phyloP scores from a whole-genome alignment of 2,797 vertebrate genomes.

The Crenichthys baileyi region DNA sequence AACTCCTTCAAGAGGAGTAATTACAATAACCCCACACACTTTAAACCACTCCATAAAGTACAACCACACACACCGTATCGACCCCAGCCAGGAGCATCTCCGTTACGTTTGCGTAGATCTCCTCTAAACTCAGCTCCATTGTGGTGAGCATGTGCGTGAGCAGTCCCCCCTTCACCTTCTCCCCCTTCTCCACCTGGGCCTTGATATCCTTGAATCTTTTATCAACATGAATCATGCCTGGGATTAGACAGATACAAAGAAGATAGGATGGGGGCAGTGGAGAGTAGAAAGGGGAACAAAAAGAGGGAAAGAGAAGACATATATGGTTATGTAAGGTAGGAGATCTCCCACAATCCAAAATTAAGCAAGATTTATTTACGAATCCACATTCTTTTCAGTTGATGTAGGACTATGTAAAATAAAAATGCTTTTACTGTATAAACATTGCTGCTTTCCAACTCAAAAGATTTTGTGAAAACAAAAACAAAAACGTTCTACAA shows the following conservation, averaged over 20 bases:
- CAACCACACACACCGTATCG: conserved; percentile 83
- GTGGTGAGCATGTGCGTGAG: conserved; percentile 89
- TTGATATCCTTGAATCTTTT: conserved; percentile 85
- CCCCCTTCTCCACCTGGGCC: conserved; percentile 78
- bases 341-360: conserved; percentile 37
- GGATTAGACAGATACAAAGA: conserved; percentile 44
- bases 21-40: neutral
- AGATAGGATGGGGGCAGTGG: conserved; percentile 25
- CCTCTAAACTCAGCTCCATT: conserved; percentile 88
- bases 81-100: conserved; percentile 96
- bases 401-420: conserved; percentile 6
- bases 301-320: conserved; percentile 36
- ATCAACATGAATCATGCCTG: conserved; percentile 90
- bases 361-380: conserved; percentile 52
- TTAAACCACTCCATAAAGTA: conserved; percentile 7
- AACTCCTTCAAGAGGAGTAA: neutral
- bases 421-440: neutral
- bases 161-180: conserved; percentile 86
- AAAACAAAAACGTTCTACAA: neutral
- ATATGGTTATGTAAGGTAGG: conserved; percentile 42
- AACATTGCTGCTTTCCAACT: neutral
- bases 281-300: conserved; percentile 7
- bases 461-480: neutral
- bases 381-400: conserved; percentile 51
- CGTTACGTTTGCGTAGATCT: conserved; percentile 92